Evolutionary conservation across 2,113 vertebrate genomes (phyloP), one percentile per base, ranked within the genome.

Genomic region (Aptenodytes patagonicus): DNA sequence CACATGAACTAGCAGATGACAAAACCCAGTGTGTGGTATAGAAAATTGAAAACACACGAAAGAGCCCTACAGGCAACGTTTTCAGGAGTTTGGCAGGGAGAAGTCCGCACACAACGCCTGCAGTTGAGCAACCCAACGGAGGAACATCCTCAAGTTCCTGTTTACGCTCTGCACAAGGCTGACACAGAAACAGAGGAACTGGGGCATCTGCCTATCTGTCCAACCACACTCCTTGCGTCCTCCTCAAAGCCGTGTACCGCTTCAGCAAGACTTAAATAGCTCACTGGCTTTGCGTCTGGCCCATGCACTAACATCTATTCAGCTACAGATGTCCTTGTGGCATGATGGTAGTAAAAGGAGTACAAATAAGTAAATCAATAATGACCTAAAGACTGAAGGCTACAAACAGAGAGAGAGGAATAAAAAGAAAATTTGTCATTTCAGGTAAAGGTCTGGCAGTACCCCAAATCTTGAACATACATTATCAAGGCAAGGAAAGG

Each of bases 251-350:
- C 1, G 0, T 5, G 58, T 1, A 8, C 32, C 4, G 1, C 61
- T 84, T 15, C 58, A 72, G 42, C 46, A 24, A 34, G 17, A 17
- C 13, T 29, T 34, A 28, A 21, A 26, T 7, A 20, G 6, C 61
- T 58, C 21, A 1, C 29, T 20, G 20, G 29, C 49, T 81, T 12
- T 2, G 51, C 0, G 0, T 28, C 55, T 55, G 57, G 26, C 61
- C 68, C 10, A 1, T 0, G 10, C n/a, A 34, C 62, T 22, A n/a
- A 34, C 2, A 1, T 3, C 32, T 28, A 1, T 3, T 3, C 38
- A 47, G 46, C 61, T 58, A 47, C 47, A 61, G 36, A 16, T 3
- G 1, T 11, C 44, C 34, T 19, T 5, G 2, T 44, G 51, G 58
- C 26, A 6, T 4, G 24, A 19, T 7, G 49, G 61, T 34, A 79